A percentile compares a stretch with the other conserved stretches of the same genome.
Conservation (phyloP, 2,888 invertebrate genomes). For the Lottia gigantea region DNA sequence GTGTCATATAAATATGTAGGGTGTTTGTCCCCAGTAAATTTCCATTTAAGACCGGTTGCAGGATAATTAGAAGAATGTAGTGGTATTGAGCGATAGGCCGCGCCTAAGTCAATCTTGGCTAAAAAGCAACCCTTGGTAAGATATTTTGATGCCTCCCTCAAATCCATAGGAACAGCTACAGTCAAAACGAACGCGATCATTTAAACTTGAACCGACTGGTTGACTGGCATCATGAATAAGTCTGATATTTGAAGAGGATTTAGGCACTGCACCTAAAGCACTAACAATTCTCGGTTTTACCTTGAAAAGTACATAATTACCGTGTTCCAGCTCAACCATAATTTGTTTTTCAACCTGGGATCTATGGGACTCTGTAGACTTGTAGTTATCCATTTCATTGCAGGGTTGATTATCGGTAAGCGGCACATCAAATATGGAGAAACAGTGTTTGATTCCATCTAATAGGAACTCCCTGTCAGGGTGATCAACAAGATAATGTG, state of each 20-base stretch:
- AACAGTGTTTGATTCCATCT: background rate
- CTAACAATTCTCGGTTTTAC: background rate
- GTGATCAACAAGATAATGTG: background rate
- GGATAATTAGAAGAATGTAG: slow-evolving; percentile 15
- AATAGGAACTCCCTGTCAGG: slow-evolving; percentile 3
- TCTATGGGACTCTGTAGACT: no score
- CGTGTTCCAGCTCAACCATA: background rate
- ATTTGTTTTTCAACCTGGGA: no score
- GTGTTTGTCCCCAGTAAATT: background rate
- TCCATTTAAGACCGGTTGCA: slow-evolving; percentile 13
- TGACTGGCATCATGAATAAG: slow-evolving; percentile 13
- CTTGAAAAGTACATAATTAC: background rate
- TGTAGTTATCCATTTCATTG: no score
- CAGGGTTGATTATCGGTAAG: no score
- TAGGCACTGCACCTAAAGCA: slow-evolving; percentile 10
- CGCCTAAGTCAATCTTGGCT: background rate
- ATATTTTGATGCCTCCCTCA: background rate
- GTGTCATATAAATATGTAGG: no score
- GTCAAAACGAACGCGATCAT: no score
- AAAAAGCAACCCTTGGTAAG: background rate
- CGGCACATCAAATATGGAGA: background rate
- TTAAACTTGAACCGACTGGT: background rate
- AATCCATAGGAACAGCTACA: background rate
- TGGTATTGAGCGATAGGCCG: slow-evolving; percentile 11
- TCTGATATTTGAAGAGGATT: background rate